Conservation (phyloP, 2,797 vertebrate species). For the Sternarchorhynchus goeldii region DNA sequence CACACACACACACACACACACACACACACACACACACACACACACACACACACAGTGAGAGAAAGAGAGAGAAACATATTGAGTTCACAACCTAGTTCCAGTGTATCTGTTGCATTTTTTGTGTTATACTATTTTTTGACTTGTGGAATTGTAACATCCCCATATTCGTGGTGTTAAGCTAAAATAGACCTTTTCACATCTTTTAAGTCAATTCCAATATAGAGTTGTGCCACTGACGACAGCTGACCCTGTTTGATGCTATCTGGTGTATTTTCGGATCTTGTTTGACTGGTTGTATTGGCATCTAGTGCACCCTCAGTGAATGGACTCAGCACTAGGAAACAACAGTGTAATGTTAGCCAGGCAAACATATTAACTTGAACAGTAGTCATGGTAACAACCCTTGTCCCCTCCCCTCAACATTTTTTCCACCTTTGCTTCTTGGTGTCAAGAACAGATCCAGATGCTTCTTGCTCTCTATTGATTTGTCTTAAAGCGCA, state of each 20-base stretch:
- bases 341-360: background rate
- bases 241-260: background rate
- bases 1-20: conserved; percentile 23
- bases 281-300: conserved; percentile 1
- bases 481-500: conserved; percentile 12
- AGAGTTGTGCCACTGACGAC: background rate
- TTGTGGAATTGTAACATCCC: no score
- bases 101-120: no score
- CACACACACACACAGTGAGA: no score
- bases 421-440: conserved; percentile 13
- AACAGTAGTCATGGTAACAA: conserved; percentile 28
- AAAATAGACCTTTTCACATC: no score
- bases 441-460: conserved; percentile 3
- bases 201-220: background rate
- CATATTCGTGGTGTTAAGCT: no score
- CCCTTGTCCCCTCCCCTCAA: no score
- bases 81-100: no score
- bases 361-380: conserved; percentile 1
- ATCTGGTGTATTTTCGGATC: background rate
- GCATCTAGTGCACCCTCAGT: background rate
- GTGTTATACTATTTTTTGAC: no score
- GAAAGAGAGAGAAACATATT: no score
- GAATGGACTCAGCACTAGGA: background rate
- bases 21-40: conserved; percentile 15
- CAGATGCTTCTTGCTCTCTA: conserved; percentile 5